Evolutionary conservation across 2,888 invertebrate species (phyloP).

Genomic region (Trachelus troglodyta): DNA sequence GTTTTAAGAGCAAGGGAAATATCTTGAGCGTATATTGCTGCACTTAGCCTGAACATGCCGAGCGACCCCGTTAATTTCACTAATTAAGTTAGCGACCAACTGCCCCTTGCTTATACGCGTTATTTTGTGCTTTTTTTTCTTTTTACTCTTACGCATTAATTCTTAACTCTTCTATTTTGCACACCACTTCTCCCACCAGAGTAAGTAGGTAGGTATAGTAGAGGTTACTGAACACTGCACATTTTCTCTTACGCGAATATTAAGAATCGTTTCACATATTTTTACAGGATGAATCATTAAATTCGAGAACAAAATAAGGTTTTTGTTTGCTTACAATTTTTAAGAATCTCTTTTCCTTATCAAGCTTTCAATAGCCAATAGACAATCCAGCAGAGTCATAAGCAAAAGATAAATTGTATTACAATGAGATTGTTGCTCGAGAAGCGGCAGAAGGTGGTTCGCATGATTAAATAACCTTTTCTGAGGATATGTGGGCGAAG

Average conservation of each 20-base stretch:
- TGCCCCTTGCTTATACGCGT: constrained; percentile 38
- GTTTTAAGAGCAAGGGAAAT: constrained; percentile 46
- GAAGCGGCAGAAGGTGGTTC: neutral
- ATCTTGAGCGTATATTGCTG: constrained; percentile 40
- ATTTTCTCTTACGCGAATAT: neutral
- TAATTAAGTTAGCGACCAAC: constrained; percentile 62
- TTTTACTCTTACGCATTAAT: constrained; percentile 27
- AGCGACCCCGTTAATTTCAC: constrained; percentile 61
- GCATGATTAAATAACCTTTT: neutral
- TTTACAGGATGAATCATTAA: neutral
- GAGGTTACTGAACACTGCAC: neutral
- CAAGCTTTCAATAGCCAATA: neutral
- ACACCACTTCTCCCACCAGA: constrained; percentile 23
- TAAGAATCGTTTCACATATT: neutral
- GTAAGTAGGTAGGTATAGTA: constrained; percentile 1
- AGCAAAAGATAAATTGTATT: neutral
- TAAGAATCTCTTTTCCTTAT: constrained; percentile 12
- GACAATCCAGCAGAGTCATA: neutral
- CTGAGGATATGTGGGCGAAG: neutral
- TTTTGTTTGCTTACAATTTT: constrained; percentile 18
- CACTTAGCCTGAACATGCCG: constrained; percentile 54
- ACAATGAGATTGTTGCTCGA: neutral
- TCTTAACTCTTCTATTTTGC: constrained; percentile 30
- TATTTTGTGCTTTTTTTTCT: constrained; percentile 40
- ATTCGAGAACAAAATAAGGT: neutral